Evolutionary conservation across 2,888 invertebrate species (phyloP).

Genomic region (Euproctis similis): DNA sequence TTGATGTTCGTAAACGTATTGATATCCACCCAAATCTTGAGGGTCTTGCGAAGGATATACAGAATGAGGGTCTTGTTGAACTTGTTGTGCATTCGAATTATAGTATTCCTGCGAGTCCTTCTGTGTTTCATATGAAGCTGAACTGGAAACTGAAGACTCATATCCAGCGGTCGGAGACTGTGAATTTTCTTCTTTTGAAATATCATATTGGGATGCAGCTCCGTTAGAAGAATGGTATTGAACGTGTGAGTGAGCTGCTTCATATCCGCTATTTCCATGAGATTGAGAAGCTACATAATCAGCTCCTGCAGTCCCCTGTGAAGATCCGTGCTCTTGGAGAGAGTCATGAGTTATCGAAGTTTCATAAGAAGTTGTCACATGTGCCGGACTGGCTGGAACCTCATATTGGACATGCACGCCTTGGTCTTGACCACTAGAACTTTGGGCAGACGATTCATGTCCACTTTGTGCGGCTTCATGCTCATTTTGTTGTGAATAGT

Average conservation of each 20-base stretch:
- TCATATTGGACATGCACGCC: conserved; percentile 35
- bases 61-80: conserved; percentile 36
- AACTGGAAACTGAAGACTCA: conserved; percentile 10
- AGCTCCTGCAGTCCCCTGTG: conserved; percentile 22
- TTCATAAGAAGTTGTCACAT: conserved; percentile 27
- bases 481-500: conserved; percentile 42
- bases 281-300: conserved; percentile 2
- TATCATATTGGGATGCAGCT: conserved; percentile 21
- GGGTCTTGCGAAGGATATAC: conserved; percentile 33
- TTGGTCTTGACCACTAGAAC: conserved; percentile 16
- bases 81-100: conserved; percentile 25
- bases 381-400: conserved; percentile 24
- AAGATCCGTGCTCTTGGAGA: conserved; percentile 20
- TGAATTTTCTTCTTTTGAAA: conserved; percentile 16
- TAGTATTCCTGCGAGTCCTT: conserved; percentile 33
- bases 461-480: conserved; percentile 21
- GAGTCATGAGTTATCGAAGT: conserved; percentile 25
- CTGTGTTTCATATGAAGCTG: conserved; percentile 17
- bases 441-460: conserved; percentile 7
- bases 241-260: conserved; percentile 1
- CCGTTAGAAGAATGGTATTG: conserved; percentile 17
- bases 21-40: conserved; percentile 30
- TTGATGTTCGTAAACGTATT: conserved; percentile 47
- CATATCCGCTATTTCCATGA: conserved; percentile 6
- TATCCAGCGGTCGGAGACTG: conserved; percentile 19